Percentiles rank a stretch among this genome's conserved stretches.
Evolutionary conservation across 2,888 invertebrate species (phyloP).

Genomic region (Scaptomyza tumidula): DNA sequence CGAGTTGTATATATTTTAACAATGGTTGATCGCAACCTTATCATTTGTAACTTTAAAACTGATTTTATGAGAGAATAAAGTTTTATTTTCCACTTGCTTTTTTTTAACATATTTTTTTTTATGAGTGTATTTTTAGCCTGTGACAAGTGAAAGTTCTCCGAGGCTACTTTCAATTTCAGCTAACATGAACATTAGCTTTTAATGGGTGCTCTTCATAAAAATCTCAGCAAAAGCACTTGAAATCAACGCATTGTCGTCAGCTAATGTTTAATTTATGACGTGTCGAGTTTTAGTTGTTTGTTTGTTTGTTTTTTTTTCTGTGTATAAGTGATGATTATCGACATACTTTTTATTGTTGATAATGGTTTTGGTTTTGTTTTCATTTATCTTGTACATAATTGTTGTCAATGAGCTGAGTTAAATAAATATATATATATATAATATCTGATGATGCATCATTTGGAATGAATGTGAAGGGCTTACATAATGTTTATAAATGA

Average conservation of each 20-base stretch:
- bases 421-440: background rate
- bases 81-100: background rate
- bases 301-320: background rate
- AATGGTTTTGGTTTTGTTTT: background rate
- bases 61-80: background rate
- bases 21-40: background rate
- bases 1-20: conserved; percentile 19
- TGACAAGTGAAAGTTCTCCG: conserved; percentile 67
- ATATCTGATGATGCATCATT: conserved; percentile 41
- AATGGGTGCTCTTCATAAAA: conserved; percentile 17
- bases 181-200: background rate
- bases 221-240: conserved; percentile 47
- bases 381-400: conserved; percentile 23
- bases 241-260: conserved; percentile 47
- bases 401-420: conserved; percentile 26
- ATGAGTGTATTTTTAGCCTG: background rate
- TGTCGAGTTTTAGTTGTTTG: conserved; percentile 17
- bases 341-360: conserved; percentile 11
- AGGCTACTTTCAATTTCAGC: conserved; percentile 5
- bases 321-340: conserved; percentile 27
- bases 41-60: background rate
- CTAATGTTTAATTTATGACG: conserved; percentile 56
- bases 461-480: conserved; percentile 48
- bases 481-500: conserved; percentile 22
- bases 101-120: conserved; percentile 16